Percentiles rank a stretch among this genome's conserved stretches.
Conservation (phyloP, 2,113 vertebrate genomes). For the Catharus bicknelli region DNA sequence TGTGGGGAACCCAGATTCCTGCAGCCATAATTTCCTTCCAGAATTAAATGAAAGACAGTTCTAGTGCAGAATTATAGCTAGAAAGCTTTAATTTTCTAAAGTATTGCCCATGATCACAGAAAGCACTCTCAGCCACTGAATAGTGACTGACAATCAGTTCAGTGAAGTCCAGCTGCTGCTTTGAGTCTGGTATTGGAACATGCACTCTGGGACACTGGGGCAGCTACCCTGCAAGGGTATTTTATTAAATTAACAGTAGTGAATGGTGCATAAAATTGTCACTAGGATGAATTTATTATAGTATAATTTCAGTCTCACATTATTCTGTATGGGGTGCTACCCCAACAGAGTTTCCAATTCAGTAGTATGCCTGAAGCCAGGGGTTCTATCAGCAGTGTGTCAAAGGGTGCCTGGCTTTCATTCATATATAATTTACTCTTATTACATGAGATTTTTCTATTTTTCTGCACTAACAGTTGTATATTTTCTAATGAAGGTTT, state of each 20-base stretch:
- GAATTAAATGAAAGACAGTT: slow-evolving; percentile 1
- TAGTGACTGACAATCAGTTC: slow-evolving; percentile 20
- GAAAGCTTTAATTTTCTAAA: slow-evolving; percentile 9
- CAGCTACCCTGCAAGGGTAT: slow-evolving; percentile 39
- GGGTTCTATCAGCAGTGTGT: slow-evolving; percentile 35
- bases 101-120: not conserved
- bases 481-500: slow-evolving; percentile 63
- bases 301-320: slow-evolving; percentile 28
- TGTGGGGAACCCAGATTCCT: not conserved
- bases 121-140: not conserved
- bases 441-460: slow-evolving; percentile 37
- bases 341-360: slow-evolving; percentile 56
- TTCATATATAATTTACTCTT: slow-evolving; percentile 55
- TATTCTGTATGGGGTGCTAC: slow-evolving; percentile 51
- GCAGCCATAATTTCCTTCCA: slow-evolving; percentile 24
- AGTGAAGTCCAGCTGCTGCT: slow-evolving; percentile 46
- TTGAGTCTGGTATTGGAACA: not conserved
- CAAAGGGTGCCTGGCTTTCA: slow-evolving; percentile 55
- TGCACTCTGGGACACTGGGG: slow-evolving; percentile 8
- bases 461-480: slow-evolving; percentile 57
- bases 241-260: slow-evolving; percentile 63
- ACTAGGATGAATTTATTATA: slow-evolving; percentile 52
- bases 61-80: not conserved
- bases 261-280: slow-evolving; percentile 65
- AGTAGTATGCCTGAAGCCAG: slow-evolving; percentile 44